Evolutionary conservation across 2,888 invertebrate genomes (phyloP).

Genomic region (Ormyrus pomaceus): DNA sequence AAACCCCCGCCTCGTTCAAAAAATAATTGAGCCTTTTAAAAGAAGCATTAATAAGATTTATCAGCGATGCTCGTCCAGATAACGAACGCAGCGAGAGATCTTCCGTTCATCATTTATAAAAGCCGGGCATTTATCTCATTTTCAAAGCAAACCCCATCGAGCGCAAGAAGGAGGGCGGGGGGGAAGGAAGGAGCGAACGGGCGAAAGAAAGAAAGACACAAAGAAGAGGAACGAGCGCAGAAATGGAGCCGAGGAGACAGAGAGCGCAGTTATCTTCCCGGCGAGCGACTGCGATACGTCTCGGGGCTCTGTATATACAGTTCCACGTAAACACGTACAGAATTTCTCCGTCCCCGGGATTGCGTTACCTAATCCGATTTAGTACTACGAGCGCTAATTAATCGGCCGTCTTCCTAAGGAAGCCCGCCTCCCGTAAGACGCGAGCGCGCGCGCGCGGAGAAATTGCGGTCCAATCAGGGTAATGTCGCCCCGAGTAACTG

Average conservation of each 20-base stretch:
- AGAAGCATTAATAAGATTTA: no score
- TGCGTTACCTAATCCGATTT: slow-evolving; percentile 56
- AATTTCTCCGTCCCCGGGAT: slow-evolving; percentile 9
- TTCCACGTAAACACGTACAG: background rate
- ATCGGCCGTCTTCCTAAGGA: slow-evolving; percentile 47
- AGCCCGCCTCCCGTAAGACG: slow-evolving; percentile 31
- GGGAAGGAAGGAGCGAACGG: background rate
- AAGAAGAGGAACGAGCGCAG: background rate
- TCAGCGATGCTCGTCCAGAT: no score
- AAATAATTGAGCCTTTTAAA: no score
- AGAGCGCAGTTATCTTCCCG: background rate
- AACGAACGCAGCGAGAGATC: no score
- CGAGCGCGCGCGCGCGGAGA: slow-evolving; percentile 14
- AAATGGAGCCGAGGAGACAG: background rate
- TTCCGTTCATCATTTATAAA: background rate
- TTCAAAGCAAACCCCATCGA: background rate
- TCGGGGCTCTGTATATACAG: background rate
- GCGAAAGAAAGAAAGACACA: background rate
- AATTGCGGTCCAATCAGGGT: slow-evolving; percentile 55
- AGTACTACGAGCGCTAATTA: slow-evolving; percentile 55
- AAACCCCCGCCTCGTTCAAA: no score
- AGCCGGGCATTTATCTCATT: background rate
- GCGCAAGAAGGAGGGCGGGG: background rate
- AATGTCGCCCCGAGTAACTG: slow-evolving; percentile 35
- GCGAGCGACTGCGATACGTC: background rate